Base-by-base conservation (phyloP, 2,888 invertebrate genomes). In the Allacma fusca region DNA sequence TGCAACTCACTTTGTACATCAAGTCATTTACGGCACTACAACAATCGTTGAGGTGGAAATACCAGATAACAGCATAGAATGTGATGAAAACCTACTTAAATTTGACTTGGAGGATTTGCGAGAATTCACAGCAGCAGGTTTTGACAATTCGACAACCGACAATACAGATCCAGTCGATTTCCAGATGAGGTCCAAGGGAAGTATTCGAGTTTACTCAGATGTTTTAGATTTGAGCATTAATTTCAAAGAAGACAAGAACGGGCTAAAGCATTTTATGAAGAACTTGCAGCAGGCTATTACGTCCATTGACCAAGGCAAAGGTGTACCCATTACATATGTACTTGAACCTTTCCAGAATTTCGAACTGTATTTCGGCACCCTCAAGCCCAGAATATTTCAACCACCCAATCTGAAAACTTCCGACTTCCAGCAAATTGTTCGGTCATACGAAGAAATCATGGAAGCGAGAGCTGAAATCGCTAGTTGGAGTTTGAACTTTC, bases 301-400 rank as follows among this genome's bases (percentile, higher is more conserved):
- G 19, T 21, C 19, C 59, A 59, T 59, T 7, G 23, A 59, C 59
- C 59, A 59, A 59, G 59, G 12, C 59, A 59, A 59, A n/a, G 59
- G 59, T n/a, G 59, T 59, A 5, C 59, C 59, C 19, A 59, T 23
- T 7, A n/a, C n/a, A 7, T 59, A 21, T 59, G 59, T 59, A n/a
- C 19, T 59, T 7, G 59, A 59, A n/a, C 59, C 59, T 19, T 59
- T 59, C 59, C n/a, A 59, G 19, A 59, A 59, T 59, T 59, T 59
- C 19, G 59, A 59, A 59, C 12, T 59, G n/a, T 21, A 59, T 59
- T 59, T 59, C n/a, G 59, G 59, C 5, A n/a, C 23, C 19, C 59
- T 59, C 5, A 19, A 19, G 19, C n/a, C 19, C 5, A 5, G 7
- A 7, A 7, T 7, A 13, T 23, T 19, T 7, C 59, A 59, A 7